Evolutionary conservation across 2,113 vertebrate genomes (phyloP).

Genomic region (Phodopus roborovskii): DNA sequence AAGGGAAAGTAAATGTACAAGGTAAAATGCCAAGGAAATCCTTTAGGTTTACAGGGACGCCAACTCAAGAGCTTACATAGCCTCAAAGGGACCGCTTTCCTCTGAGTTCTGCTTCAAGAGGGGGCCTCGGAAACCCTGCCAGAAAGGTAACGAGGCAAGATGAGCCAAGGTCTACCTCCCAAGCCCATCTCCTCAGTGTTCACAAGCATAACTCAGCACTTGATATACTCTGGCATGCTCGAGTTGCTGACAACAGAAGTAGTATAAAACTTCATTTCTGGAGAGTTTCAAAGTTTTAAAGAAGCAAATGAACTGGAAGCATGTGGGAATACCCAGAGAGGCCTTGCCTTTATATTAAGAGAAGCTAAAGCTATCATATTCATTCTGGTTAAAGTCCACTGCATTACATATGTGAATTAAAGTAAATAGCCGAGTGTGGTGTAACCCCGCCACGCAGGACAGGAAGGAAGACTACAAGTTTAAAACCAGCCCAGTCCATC

Average conservation of each 20-base stretch:
- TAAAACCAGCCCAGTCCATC: not conserved
- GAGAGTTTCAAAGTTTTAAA: not conserved
- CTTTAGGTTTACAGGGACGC: conserved; percentile 60
- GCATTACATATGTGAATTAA: not conserved
- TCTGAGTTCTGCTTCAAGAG: not conserved
- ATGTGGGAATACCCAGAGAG: not conserved
- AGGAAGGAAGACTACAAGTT: not conserved
- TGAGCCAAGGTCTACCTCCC: not conserved
- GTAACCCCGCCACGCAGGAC: not conserved
- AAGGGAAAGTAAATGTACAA: conserved; percentile 37
- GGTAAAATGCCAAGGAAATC: conserved; percentile 47
- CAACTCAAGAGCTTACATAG: conserved; percentile 8
- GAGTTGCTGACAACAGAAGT: not conserved
- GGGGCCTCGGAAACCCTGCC: not conserved
- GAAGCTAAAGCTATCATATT: not conserved
- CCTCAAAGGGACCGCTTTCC: conserved; percentile 5
- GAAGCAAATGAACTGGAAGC: not conserved
- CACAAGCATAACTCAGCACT: not conserved
- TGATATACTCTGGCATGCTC: not conserved
- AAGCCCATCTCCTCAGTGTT: not conserved
- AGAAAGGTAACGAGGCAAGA: conserved; percentile 12
- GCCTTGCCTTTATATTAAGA: not conserved
- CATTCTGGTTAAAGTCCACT: not conserved
- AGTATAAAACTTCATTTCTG: not conserved
- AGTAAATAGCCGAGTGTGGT: not conserved